phyloP scores from a whole-genome alignment of 2,113 vertebrate genomes.

The Thermophis baileyi region DNA sequence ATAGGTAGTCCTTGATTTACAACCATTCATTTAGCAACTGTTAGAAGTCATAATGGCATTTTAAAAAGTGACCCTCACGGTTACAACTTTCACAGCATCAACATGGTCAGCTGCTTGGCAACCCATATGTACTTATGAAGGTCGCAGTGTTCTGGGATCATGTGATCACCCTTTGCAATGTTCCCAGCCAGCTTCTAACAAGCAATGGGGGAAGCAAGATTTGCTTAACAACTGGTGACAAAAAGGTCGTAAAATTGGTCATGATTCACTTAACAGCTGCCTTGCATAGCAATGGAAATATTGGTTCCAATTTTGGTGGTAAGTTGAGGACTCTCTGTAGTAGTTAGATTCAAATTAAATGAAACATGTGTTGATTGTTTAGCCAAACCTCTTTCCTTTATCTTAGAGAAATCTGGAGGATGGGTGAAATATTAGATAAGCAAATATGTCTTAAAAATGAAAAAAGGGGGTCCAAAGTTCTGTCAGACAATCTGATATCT shows the following conservation, averaged over 20 bases:
- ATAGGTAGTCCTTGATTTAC: not conserved
- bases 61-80: not conserved
- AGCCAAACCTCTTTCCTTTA: not conserved
- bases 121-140: not conserved
- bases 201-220: not conserved
- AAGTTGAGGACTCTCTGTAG: not conserved
- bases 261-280: not conserved
- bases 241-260: not conserved
- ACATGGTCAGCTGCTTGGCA: not conserved
- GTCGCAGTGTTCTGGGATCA: not conserved
- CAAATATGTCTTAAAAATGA: not conserved
- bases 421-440: not conserved
- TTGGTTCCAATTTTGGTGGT: not conserved
- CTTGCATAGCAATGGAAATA: not conserved
- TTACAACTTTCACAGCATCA: not conserved
- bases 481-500: not conserved
- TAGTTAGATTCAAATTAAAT: not conserved
- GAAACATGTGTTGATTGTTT: not conserved
- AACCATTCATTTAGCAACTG: not conserved
- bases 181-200: not conserved
- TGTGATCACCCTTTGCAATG: not conserved
- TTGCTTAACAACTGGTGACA: not conserved
- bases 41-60: not conserved
- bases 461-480: not conserved
- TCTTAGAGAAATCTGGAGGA: not conserved